These are phyloP conservation scores for Hoplodrina ambigua DNA, from an alignment of 2,888 invertebrate species.

Conservation along the genomic window DNA sequence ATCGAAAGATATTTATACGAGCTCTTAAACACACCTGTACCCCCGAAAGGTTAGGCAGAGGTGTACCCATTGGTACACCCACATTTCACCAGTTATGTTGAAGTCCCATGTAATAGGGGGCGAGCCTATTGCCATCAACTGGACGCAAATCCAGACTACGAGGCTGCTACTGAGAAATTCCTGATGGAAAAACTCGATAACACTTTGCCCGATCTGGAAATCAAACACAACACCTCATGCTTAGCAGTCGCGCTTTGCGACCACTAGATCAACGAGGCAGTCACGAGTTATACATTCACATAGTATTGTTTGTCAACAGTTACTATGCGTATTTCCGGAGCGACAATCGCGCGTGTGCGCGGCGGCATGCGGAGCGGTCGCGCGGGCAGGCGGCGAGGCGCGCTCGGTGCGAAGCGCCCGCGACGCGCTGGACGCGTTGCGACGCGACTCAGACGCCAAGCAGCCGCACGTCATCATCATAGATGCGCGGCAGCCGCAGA, in stretches of 20 bases:
- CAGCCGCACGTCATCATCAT: slow-evolving; percentile 52
- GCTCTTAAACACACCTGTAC: neutral
- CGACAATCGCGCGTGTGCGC: slow-evolving; percentile 93
- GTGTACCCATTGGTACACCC: too few relatives aligned
- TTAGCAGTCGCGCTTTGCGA: too few relatives aligned
- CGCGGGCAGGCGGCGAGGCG: slow-evolving; percentile 91
- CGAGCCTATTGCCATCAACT: too few relatives aligned
- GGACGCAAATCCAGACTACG: too few relatives aligned
- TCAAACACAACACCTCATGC: too few relatives aligned
- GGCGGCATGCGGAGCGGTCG: slow-evolving; percentile 91
- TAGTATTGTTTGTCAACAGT: slow-evolving; percentile 82
- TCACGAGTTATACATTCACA: slow-evolving; percentile 2
- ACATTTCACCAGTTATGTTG: too few relatives aligned
- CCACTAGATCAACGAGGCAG: too few relatives aligned
- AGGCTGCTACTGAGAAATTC: too few relatives aligned
- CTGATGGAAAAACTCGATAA: too few relatives aligned
- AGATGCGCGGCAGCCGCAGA: slow-evolving; percentile 87
- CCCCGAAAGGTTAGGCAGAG: too few relatives aligned
- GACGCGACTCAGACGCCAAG: slow-evolving; percentile 80
- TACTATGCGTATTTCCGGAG: slow-evolving; percentile 93
- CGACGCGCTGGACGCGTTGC: slow-evolving; percentile 89
- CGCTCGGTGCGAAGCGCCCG: slow-evolving; percentile 89
- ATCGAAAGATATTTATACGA: neutral
- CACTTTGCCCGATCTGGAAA: too few relatives aligned
- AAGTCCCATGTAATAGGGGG: too few relatives aligned